These are phyloP conservation scores for Agelaius tricolor DNA, from an alignment of 2,113 vertebrate species.

Conservation along the genomic window DNA sequence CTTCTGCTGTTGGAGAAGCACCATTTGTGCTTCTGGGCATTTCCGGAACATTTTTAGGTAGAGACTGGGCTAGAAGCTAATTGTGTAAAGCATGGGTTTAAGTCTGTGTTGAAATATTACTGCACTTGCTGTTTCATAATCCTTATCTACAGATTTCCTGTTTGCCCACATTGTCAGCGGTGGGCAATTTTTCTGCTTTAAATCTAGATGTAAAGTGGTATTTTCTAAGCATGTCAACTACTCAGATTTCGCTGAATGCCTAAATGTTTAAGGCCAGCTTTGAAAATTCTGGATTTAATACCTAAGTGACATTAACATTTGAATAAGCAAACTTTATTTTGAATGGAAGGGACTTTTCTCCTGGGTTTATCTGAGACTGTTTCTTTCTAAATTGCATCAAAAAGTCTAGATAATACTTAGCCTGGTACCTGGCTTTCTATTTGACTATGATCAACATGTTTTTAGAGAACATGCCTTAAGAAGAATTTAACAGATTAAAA, in stretches of 20 bases:
- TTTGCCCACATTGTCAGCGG: constrained; percentile 19
- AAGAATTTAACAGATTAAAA: background rate
- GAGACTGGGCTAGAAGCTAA: background rate
- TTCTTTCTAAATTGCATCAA: background rate
- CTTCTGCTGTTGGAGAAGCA: background rate
- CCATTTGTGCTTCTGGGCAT: background rate
- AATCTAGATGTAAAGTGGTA: background rate
- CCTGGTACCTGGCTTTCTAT: background rate
- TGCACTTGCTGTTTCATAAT: background rate
- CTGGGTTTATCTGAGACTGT: background rate
- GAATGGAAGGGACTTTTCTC: background rate
- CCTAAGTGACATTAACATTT: background rate
- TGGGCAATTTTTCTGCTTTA: background rate
- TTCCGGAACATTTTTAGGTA: background rate
- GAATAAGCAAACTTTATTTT: background rate
- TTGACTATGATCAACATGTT: background rate
- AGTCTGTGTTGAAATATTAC: background rate
- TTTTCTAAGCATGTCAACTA: background rate
- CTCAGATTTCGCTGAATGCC: background rate
- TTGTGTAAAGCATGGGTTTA: background rate
- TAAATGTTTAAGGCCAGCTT: background rate
- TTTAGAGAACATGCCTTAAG: background rate
- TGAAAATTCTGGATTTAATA: background rate
- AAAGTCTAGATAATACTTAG: background rate
- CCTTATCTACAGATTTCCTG: constrained; percentile 41